Base-by-base conservation (phyloP, 2,113 vertebrate genomes). In the Neogobius melanostomus region DNA sequence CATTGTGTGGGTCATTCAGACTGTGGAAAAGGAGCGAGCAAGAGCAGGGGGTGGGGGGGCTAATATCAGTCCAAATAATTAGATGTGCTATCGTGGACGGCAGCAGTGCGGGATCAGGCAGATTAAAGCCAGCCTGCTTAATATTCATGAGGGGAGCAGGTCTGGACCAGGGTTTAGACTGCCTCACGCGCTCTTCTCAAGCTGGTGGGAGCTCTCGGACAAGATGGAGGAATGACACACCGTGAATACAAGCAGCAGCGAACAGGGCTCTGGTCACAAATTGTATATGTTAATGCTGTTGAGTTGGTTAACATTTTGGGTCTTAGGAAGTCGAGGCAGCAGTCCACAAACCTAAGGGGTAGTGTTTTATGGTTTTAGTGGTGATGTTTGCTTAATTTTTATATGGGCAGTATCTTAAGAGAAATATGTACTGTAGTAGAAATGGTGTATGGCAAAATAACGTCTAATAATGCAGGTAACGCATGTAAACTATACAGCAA, bases 11-110 rank as follows among this genome's bases (percentile, higher is more conserved):
- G 49, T 57, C 72, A 82, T 60, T 77, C 69, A 49, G 51, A 74
- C 66, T 43, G 64, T 68, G 56, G 68, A n/a, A 49, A 67, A 44
- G n/a, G 17, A 49, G 68, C 6, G 17, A 68, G 65, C 17, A 17
- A 56, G 28, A 36, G 4, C 28, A 3, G 69, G 53, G 60, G 43
- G 14, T 14, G n/a, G 74, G 80, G 79, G 89, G 89, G 88, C 90
- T 94, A 96, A 97, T 98, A 96, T 95, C 94, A 95, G 96, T 95
- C 95, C 86, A 93, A 95, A 97, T 98, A 98, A 98, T 98, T 96
- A 97, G 96, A 98, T 98, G 95, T 92, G 92, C 93, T 98, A 96
- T 98, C 96, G 90, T 95, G 91, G 68, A 85, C 93, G 62, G 94
- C 94, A 94, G 95, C 95, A 94, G 95, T 92, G 94, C n/a, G 81